Base-by-base conservation (phyloP, 37 sponge, comb jelly and placozoan genomes). In the Bolinopsis microptera region DNA sequence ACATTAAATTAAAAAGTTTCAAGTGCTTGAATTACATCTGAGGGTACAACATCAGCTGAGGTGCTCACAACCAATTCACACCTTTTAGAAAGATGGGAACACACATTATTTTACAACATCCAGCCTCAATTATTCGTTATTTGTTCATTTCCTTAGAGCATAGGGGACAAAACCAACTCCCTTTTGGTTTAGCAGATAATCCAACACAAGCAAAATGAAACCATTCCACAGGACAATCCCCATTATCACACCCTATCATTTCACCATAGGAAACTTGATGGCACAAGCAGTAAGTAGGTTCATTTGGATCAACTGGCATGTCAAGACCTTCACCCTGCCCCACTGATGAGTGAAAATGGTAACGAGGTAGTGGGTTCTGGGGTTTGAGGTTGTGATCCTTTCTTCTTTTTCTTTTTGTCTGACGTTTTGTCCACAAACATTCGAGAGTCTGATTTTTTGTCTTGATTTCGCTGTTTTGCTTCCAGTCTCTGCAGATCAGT, bases 241-340 rank as follows among this genome's bases (percentile, higher is more conserved):
- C 28, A 69, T 97, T 97, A 76, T 97, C 97, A 92, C 97, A 97
- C 25, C 97, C 97, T 94, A 97, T 96, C 97, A 97, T 97, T 93
- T 96, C 96, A 28, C 97, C 97, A 95, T 94, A 96, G 28, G 97
- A 96, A 24, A 97, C 97, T 92, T 98, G 97, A 76, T 97, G 97
- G 93, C 97, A 98, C 0, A 97, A 69, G 93, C 97, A 97, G 83
- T 97, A 97, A 9, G 97, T 98, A 28, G 97, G 97, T 86, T 97
- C 97, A 94, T 97, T 97, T 26, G 97, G 97, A 76, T 97, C 97
- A 31, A 97, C 99, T 40, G 97, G 97, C 99, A 98, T 98, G 72
- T 98, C 99, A 48, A 98, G 94, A 24, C 95, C 96, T 39, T 69
- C 83, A 32, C 90, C 93, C n/a, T 26, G 92, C 94, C 9, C 70